Base-by-base conservation (phyloP, 92 coral and sea anemone genomes). In the Desmophyllum pertusum region DNA sequence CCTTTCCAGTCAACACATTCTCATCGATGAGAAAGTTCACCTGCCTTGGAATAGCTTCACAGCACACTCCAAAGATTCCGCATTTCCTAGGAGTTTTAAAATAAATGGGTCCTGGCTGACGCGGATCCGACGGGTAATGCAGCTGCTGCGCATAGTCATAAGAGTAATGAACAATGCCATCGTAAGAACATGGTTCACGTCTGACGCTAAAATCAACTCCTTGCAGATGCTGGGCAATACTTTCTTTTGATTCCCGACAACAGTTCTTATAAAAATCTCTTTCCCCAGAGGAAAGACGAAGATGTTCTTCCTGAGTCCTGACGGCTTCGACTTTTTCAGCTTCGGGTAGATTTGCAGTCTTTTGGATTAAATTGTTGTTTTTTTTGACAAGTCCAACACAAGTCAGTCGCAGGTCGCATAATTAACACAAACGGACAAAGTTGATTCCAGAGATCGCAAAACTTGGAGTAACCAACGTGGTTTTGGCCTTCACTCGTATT, bases 21-120 rank as follows among this genome's bases (percentile, higher is more conserved):
- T 90, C 93, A 37, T 86, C 93, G 42, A 90, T 77, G 3, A 89
- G 81, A 71, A 85, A 85, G 74, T 85, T 89, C 8, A 89, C 87
- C 75, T 86, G 90, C 15, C 87, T 76, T 33, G 93, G 93, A 15
- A 86, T 57, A 8, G 84, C 93, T 73, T 89, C 87, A 57, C 90
- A 86, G 19, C 71, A 70, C 25, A 89, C 86, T 35, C 93, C 89
- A 57, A 89, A 89, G 31, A 84, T 46, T 27, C 37, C 89, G 69
- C 92, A 89, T 71, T 89, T 89, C 25, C 92, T 29, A 14, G 88
- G 81, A 15, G 91, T 83, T 61, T 82, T n/a, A n/a, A n/a, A n/a
- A n/a, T n/a, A n/a, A n/a, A n/a, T n/a, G n/a, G n/a, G n/a, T n/a
- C n/a, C n/a, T 66, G 92, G 92, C 55, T 88, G 92, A 73, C 40